Evolutionary conservation across 1,140 invertebrate species (phyloP), one percentile per base, ranked within the genome.

Genomic region (Episyrphus balteatus): DNA sequence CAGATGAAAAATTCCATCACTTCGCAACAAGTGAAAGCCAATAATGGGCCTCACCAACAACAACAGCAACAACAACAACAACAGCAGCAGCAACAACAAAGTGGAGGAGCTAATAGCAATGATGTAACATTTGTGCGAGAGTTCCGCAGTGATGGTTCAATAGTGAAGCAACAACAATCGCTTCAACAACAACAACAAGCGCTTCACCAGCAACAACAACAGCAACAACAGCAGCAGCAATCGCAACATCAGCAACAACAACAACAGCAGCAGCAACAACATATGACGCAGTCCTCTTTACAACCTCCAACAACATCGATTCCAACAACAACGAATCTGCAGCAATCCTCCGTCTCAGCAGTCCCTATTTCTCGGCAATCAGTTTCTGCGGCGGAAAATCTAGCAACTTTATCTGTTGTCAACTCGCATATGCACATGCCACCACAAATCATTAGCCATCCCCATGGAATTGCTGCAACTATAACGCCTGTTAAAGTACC

Each of bases 401-500:
- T 81, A 43, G 83, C 80, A 14, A 84, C 81, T 0, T 62, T 85
- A 1, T 83, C 80, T 5, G 80, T 85, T 14, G 82, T 84, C 12
- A 75, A 71, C 51, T 68, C 74, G 0, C 66, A 69, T 52, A 10
- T 65, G 8, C 42, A 43, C 13, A 43, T 32, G 13, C 69, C 45
- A 26, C 53, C 49, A 21, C 54, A 37, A 9, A 26, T 26, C 3
- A 26, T 26, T 26, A 43, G 52, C 43, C 40, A 33, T 10, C 48
- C 32, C 47, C 54, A 48, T 47, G 51, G 79, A 46, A 80, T 80
- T 52, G 78, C 80, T 54, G 77, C 80, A 31, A 82, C 78, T 18
- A 83, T 82, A 48, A 82, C 80, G 10, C 78, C 77, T 0, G 77
- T 79, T 43, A 62, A 65, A 21, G 13, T 53, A 11, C 52, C 53